Conservation (phyloP, 2,113 vertebrate genomes). For the Clarias gariepinus region DNA sequence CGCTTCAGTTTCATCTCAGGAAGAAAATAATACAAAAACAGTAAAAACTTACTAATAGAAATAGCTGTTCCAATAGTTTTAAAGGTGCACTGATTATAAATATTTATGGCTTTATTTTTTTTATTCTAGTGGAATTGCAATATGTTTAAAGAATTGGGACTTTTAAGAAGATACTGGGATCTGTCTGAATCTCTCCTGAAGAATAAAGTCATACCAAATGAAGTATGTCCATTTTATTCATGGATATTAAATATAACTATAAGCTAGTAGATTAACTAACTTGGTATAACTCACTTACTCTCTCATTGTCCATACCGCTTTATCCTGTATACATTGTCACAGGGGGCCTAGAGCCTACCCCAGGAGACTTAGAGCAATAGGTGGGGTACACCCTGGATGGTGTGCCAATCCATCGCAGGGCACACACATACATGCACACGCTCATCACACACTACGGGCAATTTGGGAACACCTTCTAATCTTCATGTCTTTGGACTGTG, state of each 20-base stretch:
- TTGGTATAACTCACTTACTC: background rate
- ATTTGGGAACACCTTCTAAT: too few relatives aligned
- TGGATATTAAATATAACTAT: background rate
- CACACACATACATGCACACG: too few relatives aligned
- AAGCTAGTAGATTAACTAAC: background rate
- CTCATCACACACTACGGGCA: too few relatives aligned
- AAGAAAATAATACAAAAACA: background rate
- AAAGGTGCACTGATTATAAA: background rate
- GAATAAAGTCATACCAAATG: background rate
- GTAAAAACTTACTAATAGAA: background rate
- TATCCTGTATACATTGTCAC: too few relatives aligned
- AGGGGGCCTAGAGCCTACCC: too few relatives aligned
- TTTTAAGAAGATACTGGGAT: background rate
- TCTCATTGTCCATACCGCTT: too few relatives aligned
- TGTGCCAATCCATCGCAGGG: too few relatives aligned
- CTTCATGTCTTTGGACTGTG: too few relatives aligned
- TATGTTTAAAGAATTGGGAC: background rate
- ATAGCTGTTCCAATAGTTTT: background rate
- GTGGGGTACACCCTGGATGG: too few relatives aligned
- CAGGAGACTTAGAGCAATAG: too few relatives aligned
- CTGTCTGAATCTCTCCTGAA: background rate
- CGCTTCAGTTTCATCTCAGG: background rate
- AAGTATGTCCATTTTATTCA: too few relatives aligned
- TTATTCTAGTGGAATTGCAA: background rate
- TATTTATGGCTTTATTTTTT: background rate